Evolutionary conservation across 2,888 invertebrate genomes (phyloP), one percentile per base, ranked within the genome.

Genomic region (Drosophila emarginata): DNA sequence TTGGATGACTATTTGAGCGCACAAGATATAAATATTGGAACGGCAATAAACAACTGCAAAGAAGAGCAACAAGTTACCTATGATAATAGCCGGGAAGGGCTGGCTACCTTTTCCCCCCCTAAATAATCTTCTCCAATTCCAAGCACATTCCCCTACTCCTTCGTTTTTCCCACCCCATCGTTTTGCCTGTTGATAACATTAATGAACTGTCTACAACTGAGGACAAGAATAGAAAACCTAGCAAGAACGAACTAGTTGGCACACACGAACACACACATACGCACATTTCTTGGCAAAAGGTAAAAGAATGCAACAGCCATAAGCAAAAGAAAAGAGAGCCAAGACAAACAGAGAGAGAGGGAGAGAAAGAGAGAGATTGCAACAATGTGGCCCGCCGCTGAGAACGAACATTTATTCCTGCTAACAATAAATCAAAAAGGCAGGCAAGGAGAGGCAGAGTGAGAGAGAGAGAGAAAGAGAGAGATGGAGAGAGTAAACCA

Each of bases 391-490:
- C 54, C 63, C 57, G 61, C 60, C 68, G 64, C 58, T 67, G 64
- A 50, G 61, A 59, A 28, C 50, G 21, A 53, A 56, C 67, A 63
- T 40, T 74, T 70, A 60, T 80, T 80, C 82, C 83, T 71, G 72
- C 85, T 74, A 84, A 87, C 85, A 78, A 82, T 82, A 82, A 82
- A 82, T 87, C 87, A 87, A 87, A 76, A 80, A 45, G 45, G 45
- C 45, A 45, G 77, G 64, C 79, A 71, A 60, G 72, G 67, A 70
- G 62, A 71, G 67, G 61, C 73, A 72, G 15, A n/a, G 39, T 3
- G 15, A 18, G 9, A 3, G 14, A 72, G 72, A 73, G 65, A 77
- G 40, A 2, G 11, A 21, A 26, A 40, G 6, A 11, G 40, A 18
- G 14, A 6, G 3, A 40, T 6, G 14, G 28, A 15, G 37, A 15